Evolutionary conservation across 2,797 vertebrate species (phyloP).

Genomic region (Lithobates sylvaticus): DNA sequence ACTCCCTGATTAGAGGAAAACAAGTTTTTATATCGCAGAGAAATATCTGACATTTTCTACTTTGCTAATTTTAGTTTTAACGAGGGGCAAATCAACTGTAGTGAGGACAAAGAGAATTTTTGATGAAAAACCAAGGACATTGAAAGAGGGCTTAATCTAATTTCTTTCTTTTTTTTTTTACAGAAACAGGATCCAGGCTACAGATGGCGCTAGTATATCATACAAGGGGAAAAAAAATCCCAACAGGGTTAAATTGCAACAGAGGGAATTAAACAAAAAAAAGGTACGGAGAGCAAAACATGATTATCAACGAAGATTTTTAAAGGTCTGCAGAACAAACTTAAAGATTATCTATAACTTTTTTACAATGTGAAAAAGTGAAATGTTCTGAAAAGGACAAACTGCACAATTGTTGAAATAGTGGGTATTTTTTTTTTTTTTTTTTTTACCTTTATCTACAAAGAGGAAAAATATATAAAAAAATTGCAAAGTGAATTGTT

Average conservation of each 20-base stretch:
- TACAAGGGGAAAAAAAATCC: constrained; percentile 11
- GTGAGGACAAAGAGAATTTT: constrained; percentile 59
- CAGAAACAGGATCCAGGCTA: not conserved
- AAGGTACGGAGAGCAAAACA: constrained; percentile 12
- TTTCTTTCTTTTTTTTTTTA: not conserved
- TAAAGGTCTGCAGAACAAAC: constrained; percentile 40
- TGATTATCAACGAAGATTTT: constrained; percentile 22
- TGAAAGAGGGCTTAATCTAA: constrained; percentile 19
- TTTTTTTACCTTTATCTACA: constrained; percentile 5
- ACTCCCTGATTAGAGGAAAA: constrained; percentile 54
- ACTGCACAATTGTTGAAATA: constrained; percentile 23
- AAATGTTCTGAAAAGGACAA: constrained; percentile 36
- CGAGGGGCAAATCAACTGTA: constrained; percentile 53
- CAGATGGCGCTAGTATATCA: constrained; percentile 48
- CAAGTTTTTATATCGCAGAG: constrained; percentile 19
- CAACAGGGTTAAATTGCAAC: not conserved
- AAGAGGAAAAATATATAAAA: constrained; percentile 1
- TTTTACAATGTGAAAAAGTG: constrained; percentile 12
- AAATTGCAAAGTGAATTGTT: not conserved
- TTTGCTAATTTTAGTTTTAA: constrained; percentile 59
- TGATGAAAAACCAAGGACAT: constrained; percentile 60
- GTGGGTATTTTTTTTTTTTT: not conserved
- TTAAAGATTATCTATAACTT: constrained; percentile 55
- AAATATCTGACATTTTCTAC: constrained; percentile 51
- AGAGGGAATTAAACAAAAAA: constrained; percentile 7